phyloP scores from a whole-genome alignment of 2,888 invertebrate species.

The Alcis repandata region DNA sequence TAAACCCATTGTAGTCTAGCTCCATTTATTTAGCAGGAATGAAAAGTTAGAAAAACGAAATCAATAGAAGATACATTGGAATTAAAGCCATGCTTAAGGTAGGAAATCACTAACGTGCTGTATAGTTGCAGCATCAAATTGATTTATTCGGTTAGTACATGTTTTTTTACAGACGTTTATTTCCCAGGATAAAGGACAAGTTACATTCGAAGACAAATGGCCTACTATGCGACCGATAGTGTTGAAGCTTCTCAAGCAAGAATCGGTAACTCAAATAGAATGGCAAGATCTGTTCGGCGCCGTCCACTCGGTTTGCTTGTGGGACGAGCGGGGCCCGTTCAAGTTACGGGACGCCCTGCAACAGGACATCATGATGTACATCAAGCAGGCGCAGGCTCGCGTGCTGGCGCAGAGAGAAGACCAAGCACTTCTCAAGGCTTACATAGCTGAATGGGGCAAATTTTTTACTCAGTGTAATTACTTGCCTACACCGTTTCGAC shows the following conservation, averaged over 20 bases:
- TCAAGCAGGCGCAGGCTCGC: conserved; percentile 95
- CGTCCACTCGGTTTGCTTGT: conserved; percentile 97
- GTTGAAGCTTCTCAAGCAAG: conserved; percentile 96
- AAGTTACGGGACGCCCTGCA: conserved; percentile 95
- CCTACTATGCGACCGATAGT: conserved; percentile 97
- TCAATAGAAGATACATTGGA: conserved; percentile 35
- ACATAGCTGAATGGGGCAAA: conserved; percentile 99
- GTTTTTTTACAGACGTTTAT: conserved; percentile 36
- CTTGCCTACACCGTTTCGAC: conserved; percentile 97
- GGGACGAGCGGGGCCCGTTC: conserved; percentile 98
- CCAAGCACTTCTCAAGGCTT: conserved; percentile 97
- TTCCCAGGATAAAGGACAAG: conserved; percentile 91
- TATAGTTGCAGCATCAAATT: conserved; percentile 6
- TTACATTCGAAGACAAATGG: conserved; percentile 98
- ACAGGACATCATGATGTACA: conserved; percentile 97
- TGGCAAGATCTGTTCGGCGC: conserved; percentile 99
- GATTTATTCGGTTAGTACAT: conserved; percentile 6
- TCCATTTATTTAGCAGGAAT: conserved; percentile 27
- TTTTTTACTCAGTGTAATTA: conserved; percentile 99
- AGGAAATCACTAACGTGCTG: conserved; percentile 9
- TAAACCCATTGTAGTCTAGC: neutral
- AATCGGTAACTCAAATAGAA: conserved; percentile 96
- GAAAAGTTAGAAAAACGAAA: conserved; percentile 29
- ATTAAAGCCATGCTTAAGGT: conserved; percentile 49
- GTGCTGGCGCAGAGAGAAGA: conserved; percentile 97